Percentiles rank a stretch among this genome's conserved stretches.
Conservation (phyloP, 2,888 invertebrate species). For the Epirrita christyi region DNA sequence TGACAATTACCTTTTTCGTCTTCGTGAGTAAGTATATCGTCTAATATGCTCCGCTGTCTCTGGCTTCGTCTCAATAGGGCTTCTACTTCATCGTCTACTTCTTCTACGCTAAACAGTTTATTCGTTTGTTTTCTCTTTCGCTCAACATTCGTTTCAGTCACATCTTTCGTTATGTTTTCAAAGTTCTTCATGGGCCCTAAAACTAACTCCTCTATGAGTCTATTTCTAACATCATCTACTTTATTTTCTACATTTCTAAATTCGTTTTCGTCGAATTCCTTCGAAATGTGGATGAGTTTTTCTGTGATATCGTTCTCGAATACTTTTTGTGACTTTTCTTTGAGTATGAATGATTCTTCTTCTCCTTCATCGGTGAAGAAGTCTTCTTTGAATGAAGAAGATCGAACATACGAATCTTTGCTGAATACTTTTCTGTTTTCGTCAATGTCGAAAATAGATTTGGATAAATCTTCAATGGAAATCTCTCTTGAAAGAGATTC, state of each 20-base stretch:
- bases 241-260: conserved; percentile 61
- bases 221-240: conserved; percentile 70
- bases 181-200: conserved; percentile 62
- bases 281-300: conserved; percentile 75
- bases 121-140: conserved; percentile 60
- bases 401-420: conserved; percentile 77
- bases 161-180: conserved; percentile 72
- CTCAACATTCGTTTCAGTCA: conserved; percentile 69
- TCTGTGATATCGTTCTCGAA: conserved; percentile 80
- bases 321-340: conserved; percentile 72
- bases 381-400: conserved; percentile 80
- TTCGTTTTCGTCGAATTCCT: conserved; percentile 74
- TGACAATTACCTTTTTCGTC: conserved; percentile 82
- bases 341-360: conserved; percentile 70
- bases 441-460: conserved; percentile 80
- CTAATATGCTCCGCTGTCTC: conserved; percentile 88
- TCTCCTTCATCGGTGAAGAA: conserved; percentile 71
- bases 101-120: conserved; percentile 72
- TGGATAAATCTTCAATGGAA: conserved; percentile 84
- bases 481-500: conserved; percentile 83
- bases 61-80: conserved; percentile 87
- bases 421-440: conserved; percentile 78
- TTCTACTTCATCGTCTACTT: conserved; percentile 86
- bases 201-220: conserved; percentile 75
- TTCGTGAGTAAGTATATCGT: conserved; percentile 87